A percentile compares a stretch with the other conserved stretches of the same genome.
Conservation (phyloP, 1,140 invertebrate species). For the Papilio polytes region DNA sequence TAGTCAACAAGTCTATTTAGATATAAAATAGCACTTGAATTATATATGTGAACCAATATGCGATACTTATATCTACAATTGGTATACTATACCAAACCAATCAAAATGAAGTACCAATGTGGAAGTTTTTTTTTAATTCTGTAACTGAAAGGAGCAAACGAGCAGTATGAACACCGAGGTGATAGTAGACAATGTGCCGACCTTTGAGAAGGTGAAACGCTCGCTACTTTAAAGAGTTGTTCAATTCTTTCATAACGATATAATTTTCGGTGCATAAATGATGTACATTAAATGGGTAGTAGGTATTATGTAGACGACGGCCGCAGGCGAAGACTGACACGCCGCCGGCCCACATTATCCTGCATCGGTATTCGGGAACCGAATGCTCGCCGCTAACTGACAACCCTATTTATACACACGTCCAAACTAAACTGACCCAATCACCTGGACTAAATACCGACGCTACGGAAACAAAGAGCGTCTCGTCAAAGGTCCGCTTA, state of each 20-base stretch:
- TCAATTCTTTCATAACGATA: neutral
- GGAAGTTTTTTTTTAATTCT: too few species aligned
- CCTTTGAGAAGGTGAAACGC: too few species aligned
- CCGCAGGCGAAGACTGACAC: constrained; percentile 55
- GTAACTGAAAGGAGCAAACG: too few species aligned
- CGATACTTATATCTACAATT: too few species aligned
- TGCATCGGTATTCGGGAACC: constrained; percentile 61
- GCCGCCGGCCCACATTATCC: constrained; percentile 54
- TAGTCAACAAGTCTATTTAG: too few species aligned
- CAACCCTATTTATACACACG: constrained; percentile 56
- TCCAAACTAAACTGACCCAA: constrained; percentile 47
- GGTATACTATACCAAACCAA: neutral
- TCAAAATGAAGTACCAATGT: neutral
- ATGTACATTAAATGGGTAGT: constrained; percentile 40
- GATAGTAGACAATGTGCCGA: too few species aligned
- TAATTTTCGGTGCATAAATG: neutral
- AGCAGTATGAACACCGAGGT: too few species aligned
- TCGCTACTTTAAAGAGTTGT: neutral
- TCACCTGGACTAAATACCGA: constrained; percentile 43
- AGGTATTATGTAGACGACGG: constrained; percentile 46
- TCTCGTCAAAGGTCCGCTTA: constrained; percentile 42
- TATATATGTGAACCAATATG: too few species aligned
- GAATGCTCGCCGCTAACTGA: constrained; percentile 58
- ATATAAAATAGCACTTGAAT: too few species aligned
- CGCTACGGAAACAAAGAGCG: constrained; percentile 34